These are phyloP conservation scores for Xylota sylvarum DNA, from an alignment of 2,888 invertebrate genomes.

Conservation along the genomic window DNA sequence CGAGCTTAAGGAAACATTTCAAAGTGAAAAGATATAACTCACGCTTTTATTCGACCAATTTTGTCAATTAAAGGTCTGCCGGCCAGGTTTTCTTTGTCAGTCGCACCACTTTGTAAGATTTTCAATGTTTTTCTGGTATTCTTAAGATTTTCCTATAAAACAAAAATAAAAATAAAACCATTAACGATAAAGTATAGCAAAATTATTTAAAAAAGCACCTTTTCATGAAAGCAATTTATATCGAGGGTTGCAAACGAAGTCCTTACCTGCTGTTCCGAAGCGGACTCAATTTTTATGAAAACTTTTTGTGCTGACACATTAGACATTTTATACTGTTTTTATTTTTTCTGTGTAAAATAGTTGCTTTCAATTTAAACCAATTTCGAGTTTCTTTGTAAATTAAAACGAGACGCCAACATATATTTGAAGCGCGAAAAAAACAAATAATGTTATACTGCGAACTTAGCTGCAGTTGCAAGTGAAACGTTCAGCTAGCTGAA, in stretches of 20 bases:
- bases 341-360: constrained; percentile 3
- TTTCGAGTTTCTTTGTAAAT: background rate
- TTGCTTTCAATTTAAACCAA: constrained; percentile 13
- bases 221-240: constrained; percentile 35
- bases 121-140: constrained; percentile 89
- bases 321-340: constrained; percentile 81
- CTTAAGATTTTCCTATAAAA: constrained; percentile 86
- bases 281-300: constrained; percentile 84
- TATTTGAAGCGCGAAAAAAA: constrained; percentile 56
- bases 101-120: constrained; percentile 89
- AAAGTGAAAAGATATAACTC: constrained; percentile 79
- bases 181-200: background rate
- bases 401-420: constrained; percentile 52
- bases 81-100: constrained; percentile 91
- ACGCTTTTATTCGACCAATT: constrained; percentile 86
- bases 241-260: constrained; percentile 37
- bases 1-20: background rate
- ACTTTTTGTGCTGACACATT: constrained; percentile 82
- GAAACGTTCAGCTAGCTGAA: constrained; percentile 3
- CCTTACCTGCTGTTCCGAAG: constrained; percentile 83
- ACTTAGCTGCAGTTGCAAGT: constrained; percentile 16
- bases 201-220: constrained; percentile 34
- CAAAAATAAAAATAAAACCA: background rate
- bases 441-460: constrained; percentile 34
- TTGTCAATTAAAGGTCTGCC: constrained; percentile 87